phyloP scores from a whole-genome alignment of 2,113 vertebrate species.

The Salvator merianae region DNA sequence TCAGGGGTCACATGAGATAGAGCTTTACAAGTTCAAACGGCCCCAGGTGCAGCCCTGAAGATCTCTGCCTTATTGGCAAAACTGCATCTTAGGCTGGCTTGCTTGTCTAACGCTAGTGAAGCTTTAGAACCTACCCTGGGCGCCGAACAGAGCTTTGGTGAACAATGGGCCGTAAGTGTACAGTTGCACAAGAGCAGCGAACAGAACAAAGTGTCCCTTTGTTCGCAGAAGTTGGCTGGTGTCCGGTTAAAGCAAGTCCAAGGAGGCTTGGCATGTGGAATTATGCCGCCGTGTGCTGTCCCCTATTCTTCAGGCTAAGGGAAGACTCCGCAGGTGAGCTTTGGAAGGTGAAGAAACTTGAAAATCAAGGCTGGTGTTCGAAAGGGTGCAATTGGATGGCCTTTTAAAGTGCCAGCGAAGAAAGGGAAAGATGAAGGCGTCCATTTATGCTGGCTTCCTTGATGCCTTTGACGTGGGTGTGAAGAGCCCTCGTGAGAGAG shows the following conservation, averaged over 20 bases:
- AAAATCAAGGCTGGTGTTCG: background rate
- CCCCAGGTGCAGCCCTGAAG: no score
- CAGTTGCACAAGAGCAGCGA: background rate
- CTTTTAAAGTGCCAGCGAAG: conserved; percentile 15
- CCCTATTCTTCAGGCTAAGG: background rate
- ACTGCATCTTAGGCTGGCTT: no score
- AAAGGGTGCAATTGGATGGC: no score
- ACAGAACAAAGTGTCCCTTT: background rate
- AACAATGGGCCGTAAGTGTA: background rate
- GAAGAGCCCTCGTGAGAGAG: no score
- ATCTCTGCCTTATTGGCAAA: no score
- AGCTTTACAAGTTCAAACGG: no score
- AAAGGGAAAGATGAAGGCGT: conserved; percentile 39
- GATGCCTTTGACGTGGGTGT: background rate
- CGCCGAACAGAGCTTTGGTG: background rate
- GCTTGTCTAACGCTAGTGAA: background rate
- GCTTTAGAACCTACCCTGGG: background rate
- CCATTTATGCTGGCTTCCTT: conserved; percentile 27
- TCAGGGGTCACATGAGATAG: no score
- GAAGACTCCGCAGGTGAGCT: background rate
- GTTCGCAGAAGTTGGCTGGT: no score
- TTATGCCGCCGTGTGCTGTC: no score
- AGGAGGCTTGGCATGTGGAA: background rate
- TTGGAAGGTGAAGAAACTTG: background rate
- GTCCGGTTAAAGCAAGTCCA: background rate